Evolutionary conservation across 2,113 vertebrate genomes (phyloP), one percentile per base, ranked within the genome.

Genomic region (Myanophis thanlyinensis): DNA sequence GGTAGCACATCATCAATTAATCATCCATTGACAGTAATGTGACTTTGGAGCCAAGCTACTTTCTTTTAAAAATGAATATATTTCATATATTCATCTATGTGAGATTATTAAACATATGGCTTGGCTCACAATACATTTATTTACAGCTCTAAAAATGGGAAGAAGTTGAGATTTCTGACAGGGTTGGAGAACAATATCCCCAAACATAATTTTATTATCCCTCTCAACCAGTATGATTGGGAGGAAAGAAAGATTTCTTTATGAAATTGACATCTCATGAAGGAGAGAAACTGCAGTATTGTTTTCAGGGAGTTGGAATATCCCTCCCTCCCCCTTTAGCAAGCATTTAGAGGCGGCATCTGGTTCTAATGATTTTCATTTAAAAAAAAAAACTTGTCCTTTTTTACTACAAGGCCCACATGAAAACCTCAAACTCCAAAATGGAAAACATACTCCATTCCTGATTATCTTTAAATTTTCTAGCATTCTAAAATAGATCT

Each of bases 331-430:
- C 11, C 0, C 9, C 40, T 96, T 93, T 95, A 93, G 95, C 94
- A 97, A 87, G 93, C 73, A 91, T 56, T 93, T 91, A 5, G 35
- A 94, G 87, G 92, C 89, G 89, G 93, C 96, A 97, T 96, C 96
- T 97, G 96, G 92, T 96, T 97, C 94, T 95, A 97, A 97, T 97
- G 95, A 95, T 96, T 94, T 46, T 96, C 95, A 96, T 80, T 92
- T 4, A 6, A 92, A 95, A 95, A 95, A 96, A 95, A 95, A 95
- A 96, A 95, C 95, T 95, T 85, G 89, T 96, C 59, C 94, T 44
- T 94, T 96, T 97, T 93, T 94, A 95, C 88, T 95, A 93, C 91
- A 90, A 11, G 94, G 94, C 93, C 93, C 93, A 95, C 97, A 95
- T 95, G 94, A 96, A 91, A 95, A 35, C 85, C 94, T 96, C 95